Percentiles rank a stretch among this genome's conserved stretches.
phyloP scores from a whole-genome alignment of 2,113 vertebrate genomes.

The Bos javanicus region DNA sequence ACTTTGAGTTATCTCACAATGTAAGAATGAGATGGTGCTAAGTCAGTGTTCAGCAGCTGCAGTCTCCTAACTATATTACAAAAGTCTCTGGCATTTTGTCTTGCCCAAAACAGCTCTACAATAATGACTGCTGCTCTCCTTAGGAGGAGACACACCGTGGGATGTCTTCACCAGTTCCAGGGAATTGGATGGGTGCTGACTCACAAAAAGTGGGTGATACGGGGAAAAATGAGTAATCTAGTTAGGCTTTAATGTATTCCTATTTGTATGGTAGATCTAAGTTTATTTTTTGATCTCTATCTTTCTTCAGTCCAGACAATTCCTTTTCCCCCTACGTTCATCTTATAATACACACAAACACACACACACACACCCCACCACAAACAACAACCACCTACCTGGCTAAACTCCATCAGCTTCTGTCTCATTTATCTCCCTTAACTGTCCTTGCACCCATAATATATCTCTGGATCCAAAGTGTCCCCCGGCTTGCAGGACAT shows the following conservation, averaged over 20 bases:
- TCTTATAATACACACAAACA: neutral
- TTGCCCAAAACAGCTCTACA: neutral
- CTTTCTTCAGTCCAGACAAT: neutral
- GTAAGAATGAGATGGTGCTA: neutral
- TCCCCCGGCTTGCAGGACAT: fast-evolving
- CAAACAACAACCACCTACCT: neutral
- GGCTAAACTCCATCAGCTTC: neutral
- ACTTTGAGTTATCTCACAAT: neutral
- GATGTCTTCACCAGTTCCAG: neutral
- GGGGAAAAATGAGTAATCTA: neutral
- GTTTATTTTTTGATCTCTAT: neutral
- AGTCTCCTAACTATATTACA: neutral
- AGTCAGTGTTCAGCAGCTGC: neutral
- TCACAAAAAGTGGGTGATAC: neutral
- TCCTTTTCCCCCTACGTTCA: neutral
- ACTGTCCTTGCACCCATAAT: neutral
- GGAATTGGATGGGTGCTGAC: neutral
- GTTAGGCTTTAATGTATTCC: neutral
- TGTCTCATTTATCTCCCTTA: neutral
- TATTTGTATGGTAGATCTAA: neutral
- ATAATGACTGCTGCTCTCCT: neutral
- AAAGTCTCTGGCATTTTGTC: neutral
- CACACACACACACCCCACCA: neutral
- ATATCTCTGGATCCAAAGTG: neutral
- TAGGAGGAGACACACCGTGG: neutral